Base-by-base conservation (phyloP, 2,113 vertebrate species). In the Ptilorrhoa leucosticta region DNA sequence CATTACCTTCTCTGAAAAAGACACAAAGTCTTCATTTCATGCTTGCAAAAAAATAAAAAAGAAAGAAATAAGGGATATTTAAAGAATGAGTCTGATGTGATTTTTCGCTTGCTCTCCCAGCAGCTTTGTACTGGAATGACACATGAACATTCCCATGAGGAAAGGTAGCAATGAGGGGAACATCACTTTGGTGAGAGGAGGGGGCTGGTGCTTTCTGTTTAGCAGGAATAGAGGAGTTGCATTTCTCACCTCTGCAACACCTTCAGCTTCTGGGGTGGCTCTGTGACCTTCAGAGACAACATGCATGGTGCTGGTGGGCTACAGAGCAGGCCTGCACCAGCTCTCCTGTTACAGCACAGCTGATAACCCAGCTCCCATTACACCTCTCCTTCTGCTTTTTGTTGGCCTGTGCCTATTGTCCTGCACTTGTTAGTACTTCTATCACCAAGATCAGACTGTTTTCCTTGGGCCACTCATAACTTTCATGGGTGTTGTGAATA, bases 351-450 rank as follows among this genome's bases (percentile, higher is more conserved):
- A 63, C 1, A 0, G 54, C 51, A 63, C 64, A 71, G 75, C 63
- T 56, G 79, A 87, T 90, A 83, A 88, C 64, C 10, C 64, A 51
- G 75, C n/a, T 96, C 54, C 50, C 2, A 2, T 94, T 94, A 80
- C 87, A 83, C 54, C 68, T 83, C 63, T 68, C 39, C 64, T 89
- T 91, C 86, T 96, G 75, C 50, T 90, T 94, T 88, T 66, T 76
- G 22, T 80, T 90, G 69, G 21, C 50, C n/a, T 73, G 9, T 89
- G 47, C 44, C 58, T 79, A 10, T 95, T 95, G 87, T 79, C n/a
- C 66, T 91, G n/a, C 20, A 27, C 57, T 83, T 56, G 31, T 92
- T 51, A 78, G 47, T 39, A 21, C 39, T 89, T 40, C 45, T 90
- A 21, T 94, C 94, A 51, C 75, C 0, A 2, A 44, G 15, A 53